phyloP scores from a whole-genome alignment of 2,888 invertebrate species.

The Drosophila greeni region DNA sequence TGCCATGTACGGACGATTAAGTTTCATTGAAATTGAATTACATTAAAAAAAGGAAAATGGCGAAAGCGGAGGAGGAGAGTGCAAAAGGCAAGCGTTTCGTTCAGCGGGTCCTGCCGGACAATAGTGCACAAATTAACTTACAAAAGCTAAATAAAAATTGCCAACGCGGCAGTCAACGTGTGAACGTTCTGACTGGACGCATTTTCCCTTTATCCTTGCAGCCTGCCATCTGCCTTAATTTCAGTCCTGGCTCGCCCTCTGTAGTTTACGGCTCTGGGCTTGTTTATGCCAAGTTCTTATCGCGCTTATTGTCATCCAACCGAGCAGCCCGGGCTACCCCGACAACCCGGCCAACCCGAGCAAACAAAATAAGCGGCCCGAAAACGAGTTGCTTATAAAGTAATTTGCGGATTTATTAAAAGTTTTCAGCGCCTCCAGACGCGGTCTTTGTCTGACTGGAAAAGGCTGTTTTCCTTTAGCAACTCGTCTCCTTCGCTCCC shows the following conservation, averaged over 20 bases:
- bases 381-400: conserved; percentile 64
- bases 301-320: conserved; percentile 39
- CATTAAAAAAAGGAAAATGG: conserved; percentile 54
- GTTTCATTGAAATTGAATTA: conserved; percentile 75
- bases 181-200: conserved; percentile 32
- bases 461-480: conserved; percentile 20
- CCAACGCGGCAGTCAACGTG: conserved; percentile 56
- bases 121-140: conserved; percentile 74
- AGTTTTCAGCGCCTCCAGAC: conserved; percentile 61
- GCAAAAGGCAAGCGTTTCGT: conserved; percentile 66
- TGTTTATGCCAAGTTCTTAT: conserved; percentile 56
- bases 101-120: conserved; percentile 52
- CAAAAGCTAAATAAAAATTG: conserved; percentile 69
- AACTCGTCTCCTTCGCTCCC: conserved; percentile 4
- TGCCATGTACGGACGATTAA: conserved; percentile 67
- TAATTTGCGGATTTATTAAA: conserved; percentile 73
- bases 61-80: conserved; percentile 35
- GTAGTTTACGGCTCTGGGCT: conserved; percentile 58
- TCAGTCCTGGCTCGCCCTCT: conserved; percentile 30
- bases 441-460: conserved; percentile 30
- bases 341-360: conserved; percentile 1
- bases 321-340: neutral
- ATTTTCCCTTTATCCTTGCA: conserved; percentile 38
- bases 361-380: conserved; percentile 36
- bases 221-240: conserved; percentile 63